Base-by-base conservation (phyloP, 2,797 vertebrate species). In the Melanotaenia parkinsoni region DNA sequence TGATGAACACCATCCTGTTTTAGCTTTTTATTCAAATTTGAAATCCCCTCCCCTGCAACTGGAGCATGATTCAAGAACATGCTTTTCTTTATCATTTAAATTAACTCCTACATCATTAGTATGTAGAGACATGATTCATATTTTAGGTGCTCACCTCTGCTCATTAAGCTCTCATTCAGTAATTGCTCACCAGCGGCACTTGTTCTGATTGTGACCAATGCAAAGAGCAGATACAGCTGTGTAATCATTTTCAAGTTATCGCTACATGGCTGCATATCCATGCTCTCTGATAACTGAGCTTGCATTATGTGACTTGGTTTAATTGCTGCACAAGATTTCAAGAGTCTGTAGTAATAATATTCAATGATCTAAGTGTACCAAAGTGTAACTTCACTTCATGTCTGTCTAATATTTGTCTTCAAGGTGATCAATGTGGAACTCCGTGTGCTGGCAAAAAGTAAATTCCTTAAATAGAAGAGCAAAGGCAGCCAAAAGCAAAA, bases 31-130 rank as follows among this genome's bases (percentile, higher is more conserved):
- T 84, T 86, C 74, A 70, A 63, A 79, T 70, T 85, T 74, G 24
- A 90, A 91, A 91, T 86, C 86, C 66, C 72, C 79, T 86, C 77
- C 72, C 67, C 63, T 1, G 3, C 76, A 79, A 63, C 75, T 40
- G 50, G 16, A 80, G 68, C 86, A 84, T 84, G 83, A 81, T 75
- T 89, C 82, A 83, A 87, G 71, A 88, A 71, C 74, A 83, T 76
- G 57, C 66, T 74, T 75, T 60, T 79, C 82, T 89, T 84, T 86
- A 74, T 85, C 75, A 86, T 84, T 90, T 73, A 83, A 86, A 90
- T 90, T 1, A 84, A 78, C 60, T 70, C 64, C 80, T 68, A 50
- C 75, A 70, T 83, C 66, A 90, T 89, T 88, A 88, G 83, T 80
- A 81, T 89, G 84, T 80, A 53, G 77, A 70, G 77, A 70, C 86